A percentile compares a stretch with the other conserved stretches of the same genome.
Conservation (phyloP, 2,113 vertebrate genomes). For the Emydura subglobosa region DNA sequence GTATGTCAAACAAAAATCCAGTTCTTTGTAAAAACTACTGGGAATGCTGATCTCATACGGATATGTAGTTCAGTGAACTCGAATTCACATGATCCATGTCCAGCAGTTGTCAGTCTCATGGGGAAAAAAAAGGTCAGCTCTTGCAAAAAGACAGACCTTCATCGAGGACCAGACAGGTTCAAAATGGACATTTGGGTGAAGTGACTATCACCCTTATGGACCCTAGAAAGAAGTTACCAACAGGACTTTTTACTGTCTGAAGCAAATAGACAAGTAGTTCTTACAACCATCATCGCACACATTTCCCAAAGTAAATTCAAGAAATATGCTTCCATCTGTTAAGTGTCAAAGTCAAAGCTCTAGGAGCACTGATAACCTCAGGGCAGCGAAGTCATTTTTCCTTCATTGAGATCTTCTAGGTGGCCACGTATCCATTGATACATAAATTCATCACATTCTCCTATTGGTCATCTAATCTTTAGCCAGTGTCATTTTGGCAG, state of each 20-base stretch:
- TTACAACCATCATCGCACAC: neutral
- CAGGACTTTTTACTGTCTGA: neutral
- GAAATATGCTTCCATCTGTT: neutral
- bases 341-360: neutral
- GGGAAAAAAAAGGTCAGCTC: neutral
- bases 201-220: neutral
- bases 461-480: neutral
- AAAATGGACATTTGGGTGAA: neutral
- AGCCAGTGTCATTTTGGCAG: neutral
- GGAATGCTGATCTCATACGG: neutral
- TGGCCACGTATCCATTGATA: neutral
- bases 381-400: neutral
- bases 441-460: neutral
- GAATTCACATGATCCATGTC: neutral
- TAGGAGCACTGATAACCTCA: neutral
- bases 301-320: neutral
- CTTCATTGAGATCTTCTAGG: neutral
- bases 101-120: neutral
- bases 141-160: neutral
- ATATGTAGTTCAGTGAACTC: neutral
- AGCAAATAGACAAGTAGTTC: neutral
- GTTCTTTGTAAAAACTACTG: neutral
- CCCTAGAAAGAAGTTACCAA: neutral
- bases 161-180: neutral
- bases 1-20: neutral